Percentiles rank a stretch among this genome's conserved stretches.
Evolutionary conservation across 2,888 invertebrate species (phyloP).

Genomic region (Crossocerus cetratus): DNA sequence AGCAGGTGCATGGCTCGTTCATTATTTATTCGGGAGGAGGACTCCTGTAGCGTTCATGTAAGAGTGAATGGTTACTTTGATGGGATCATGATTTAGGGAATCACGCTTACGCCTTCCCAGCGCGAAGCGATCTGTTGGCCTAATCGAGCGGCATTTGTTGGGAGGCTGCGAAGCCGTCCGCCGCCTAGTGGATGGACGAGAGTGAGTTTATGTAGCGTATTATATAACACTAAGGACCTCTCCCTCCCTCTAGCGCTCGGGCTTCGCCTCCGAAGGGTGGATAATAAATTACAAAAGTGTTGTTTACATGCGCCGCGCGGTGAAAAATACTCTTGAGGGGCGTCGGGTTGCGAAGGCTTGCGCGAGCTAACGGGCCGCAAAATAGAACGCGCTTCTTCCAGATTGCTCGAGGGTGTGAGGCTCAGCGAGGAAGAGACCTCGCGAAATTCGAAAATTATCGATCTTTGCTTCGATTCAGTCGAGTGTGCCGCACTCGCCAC

Average conservation of each 20-base stretch:
- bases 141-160: conserved; percentile 4
- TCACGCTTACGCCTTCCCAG: background rate
- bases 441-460: conserved; percentile 53
- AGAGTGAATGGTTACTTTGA: no score
- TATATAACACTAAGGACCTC: background rate
- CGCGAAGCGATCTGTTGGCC: background rate
- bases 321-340: conserved; percentile 31
- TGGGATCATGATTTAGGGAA: background rate
- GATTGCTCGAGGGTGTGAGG: conserved; percentile 15
- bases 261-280: conserved; percentile 11
- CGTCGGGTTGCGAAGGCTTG: conserved; percentile 13
- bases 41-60: no score
- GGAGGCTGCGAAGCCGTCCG: background rate
- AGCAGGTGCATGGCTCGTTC: no score
- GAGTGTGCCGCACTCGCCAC: conserved; percentile 34
- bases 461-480: conserved; percentile 46
- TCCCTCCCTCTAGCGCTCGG: background rate
- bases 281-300: conserved; percentile 38
- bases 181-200: conserved; percentile 1
- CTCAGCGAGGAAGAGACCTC: no score
- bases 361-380: conserved; percentile 36
- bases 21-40: no score
- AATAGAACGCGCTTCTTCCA: conserved; percentile 36
- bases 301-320: conserved; percentile 29
- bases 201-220: background rate